Conservation (phyloP, 2,797 vertebrate genomes). For the Lepilemur septentrionalis region DNA sequence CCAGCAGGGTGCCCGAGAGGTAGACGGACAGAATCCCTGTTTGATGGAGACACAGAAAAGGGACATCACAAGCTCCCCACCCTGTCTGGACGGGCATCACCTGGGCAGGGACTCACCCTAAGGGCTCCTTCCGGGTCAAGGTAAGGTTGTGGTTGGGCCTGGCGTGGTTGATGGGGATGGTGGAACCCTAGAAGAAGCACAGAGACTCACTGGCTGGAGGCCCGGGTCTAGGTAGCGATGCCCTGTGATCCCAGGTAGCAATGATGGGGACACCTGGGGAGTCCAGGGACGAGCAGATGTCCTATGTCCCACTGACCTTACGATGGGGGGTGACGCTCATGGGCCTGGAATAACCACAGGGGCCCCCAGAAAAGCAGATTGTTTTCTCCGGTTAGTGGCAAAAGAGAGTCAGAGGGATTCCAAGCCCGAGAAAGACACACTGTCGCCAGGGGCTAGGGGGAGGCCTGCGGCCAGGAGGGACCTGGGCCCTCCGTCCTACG, state of each 20-base stretch:
- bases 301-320: background rate
- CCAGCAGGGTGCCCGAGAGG: background rate
- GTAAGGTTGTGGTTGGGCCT: slow-evolving; percentile 92
- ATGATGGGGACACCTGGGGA: no score
- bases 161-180: slow-evolving; percentile 86
- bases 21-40: background rate
- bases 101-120: slow-evolving; percentile 86
- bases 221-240: no score
- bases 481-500: background rate
- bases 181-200: slow-evolving; percentile 85
- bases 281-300: background rate
- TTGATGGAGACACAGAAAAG: accelerated
- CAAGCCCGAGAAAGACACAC: background rate
- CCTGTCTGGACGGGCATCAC: accelerated
- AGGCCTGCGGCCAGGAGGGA: background rate
- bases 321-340: background rate
- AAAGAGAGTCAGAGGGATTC: background rate
- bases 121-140: slow-evolving; percentile 91
- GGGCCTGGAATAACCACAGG: background rate
- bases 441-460: background rate
- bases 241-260: background rate
- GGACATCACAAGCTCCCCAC: accelerated
- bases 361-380: background rate
- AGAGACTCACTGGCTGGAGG: background rate
- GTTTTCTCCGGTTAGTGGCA: background rate